phyloP scores from a whole-genome alignment of 1,140 invertebrate species.

The Latrodectus geometricus region DNA sequence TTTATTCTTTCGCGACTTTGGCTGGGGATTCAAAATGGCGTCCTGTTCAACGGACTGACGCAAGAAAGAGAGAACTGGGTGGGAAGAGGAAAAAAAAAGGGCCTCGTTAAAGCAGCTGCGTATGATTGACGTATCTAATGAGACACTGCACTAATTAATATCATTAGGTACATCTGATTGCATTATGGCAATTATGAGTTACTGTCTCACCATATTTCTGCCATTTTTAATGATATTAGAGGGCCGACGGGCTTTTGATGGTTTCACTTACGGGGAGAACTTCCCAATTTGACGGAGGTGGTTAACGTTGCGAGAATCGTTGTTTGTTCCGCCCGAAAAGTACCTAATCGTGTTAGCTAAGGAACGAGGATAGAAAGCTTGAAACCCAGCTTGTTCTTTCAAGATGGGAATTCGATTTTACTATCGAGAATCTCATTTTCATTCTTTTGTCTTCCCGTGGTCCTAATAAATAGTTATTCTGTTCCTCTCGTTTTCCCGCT shows the following conservation, averaged over 20 bases:
- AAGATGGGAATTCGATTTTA: neutral
- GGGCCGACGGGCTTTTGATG: conserved; percentile 38
- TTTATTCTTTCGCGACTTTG: conserved; percentile 1
- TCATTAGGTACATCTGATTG: conserved; percentile 58
- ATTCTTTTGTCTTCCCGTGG: too few relatives aligned
- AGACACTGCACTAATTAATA: conserved; percentile 54
- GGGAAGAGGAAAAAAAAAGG: conserved; percentile 7
- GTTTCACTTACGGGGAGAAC: neutral
- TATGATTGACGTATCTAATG: conserved; percentile 50
- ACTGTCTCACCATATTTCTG: conserved; percentile 50
- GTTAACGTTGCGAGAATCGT: neutral
- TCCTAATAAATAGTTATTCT: too few relatives aligned
- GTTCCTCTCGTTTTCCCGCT: neutral
- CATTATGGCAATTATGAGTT: conserved; percentile 49
- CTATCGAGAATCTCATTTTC: neutral
- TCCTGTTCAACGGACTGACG: neutral
- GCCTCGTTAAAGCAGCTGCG: conserved; percentile 27
- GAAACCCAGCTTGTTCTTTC: neutral
- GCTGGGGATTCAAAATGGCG: conserved; percentile 52
- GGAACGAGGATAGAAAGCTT: conserved; percentile 8
- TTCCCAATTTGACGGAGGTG: neutral
- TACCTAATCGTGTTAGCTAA: conserved; percentile 33
- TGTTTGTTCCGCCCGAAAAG: neutral
- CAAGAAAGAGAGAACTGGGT: neutral
- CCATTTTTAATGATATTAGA: conserved; percentile 49